phyloP scores from a whole-genome alignment of 1,140 invertebrate genomes.

The Micrasema longulum region DNA sequence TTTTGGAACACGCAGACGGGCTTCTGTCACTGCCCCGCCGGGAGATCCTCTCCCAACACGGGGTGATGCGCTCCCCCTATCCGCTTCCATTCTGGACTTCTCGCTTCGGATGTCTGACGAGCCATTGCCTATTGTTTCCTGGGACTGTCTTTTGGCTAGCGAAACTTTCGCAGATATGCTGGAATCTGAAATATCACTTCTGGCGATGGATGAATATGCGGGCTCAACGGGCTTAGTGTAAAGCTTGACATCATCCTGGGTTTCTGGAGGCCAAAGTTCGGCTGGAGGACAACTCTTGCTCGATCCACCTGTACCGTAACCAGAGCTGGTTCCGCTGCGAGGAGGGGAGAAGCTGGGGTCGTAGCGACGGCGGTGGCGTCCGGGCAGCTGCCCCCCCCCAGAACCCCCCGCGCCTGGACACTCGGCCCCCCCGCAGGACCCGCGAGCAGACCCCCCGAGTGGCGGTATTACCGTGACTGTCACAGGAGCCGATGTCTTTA shows the following conservation, averaged over 20 bases:
- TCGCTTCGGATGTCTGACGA: constrained; percentile 42
- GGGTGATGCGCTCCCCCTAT: constrained; percentile 41
- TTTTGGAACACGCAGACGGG: constrained; percentile 41
- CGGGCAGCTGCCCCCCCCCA: constrained; percentile 60
- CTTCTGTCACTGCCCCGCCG: constrained; percentile 40
- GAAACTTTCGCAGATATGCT: constrained; percentile 4
- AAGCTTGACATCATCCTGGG: constrained; percentile 14
- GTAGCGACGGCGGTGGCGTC: constrained; percentile 73
- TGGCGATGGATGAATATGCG: constrained; percentile 38
- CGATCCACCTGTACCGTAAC: constrained; percentile 85
- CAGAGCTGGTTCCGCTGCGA: constrained; percentile 84
- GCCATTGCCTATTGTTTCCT: constrained; percentile 43
- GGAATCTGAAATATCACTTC: constrained; percentile 28
- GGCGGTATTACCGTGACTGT: constrained; percentile 81
- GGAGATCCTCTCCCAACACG: constrained; percentile 46
- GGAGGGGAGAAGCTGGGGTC: constrained; percentile 84
- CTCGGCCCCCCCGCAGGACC: constrained; percentile 58
- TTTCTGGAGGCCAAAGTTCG: constrained; percentile 67
- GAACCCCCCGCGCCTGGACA: constrained; percentile 54
- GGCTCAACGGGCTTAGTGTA: constrained; percentile 17
- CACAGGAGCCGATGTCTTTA: constrained; percentile 90
- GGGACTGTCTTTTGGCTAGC: constrained; percentile 38
- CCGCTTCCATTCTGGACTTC: constrained; percentile 26
- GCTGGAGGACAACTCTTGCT: constrained; percentile 70
- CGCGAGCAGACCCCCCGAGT: constrained; percentile 64